Base-by-base conservation (phyloP, 2,888 invertebrate genomes). In the Oligia fasciuncula region DNA sequence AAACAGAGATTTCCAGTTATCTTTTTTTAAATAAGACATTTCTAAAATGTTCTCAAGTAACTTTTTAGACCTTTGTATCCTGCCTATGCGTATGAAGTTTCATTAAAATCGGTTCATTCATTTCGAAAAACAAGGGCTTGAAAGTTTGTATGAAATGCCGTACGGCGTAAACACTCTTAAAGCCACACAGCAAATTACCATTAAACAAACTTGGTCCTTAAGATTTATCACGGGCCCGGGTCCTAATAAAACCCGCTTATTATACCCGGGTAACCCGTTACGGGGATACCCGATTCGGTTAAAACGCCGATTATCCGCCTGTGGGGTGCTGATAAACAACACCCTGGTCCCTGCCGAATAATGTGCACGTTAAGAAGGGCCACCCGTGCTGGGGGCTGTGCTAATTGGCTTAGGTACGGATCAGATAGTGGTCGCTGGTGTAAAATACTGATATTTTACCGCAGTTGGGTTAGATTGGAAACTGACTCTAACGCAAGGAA, bases 301-400 rank as follows among this genome's bases (percentile, higher is more conserved):
- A 80, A 79, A 87, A 40, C 79, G 77, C 11, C 79, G 86, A 86
- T 88, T 88, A 84, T 76, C 43, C 84, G 88, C 75, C 88, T 88
- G 85, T 73, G 72, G 88, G 86, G 86, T 65, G 51, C 79, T 70
- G 88, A 88, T 88, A 88, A 88, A 83, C 78, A 79, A 77, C 29
- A 29, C 29, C 29, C 29, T 29, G 29, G 29, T 29, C 81, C 85
- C 73, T 29, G 63, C 29, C 54, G 71, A 60, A 71, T 43, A 76
- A 77, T 60, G 46, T 43, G 63, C 4, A 76, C 65, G 74, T 43
- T 43, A 29, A 85, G 85, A 85, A 82, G 84, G 63, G 29, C 63
- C 67, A 65, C 40, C 67, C 19, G 40, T 4, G 57, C 66, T 29
- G 29, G 72, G 63, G 29, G 23, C 54, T 51, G 68, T 63, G 1